Evolutionary conservation across 2,888 invertebrate species (phyloP).

Genomic region (Chalcis sispes): DNA sequence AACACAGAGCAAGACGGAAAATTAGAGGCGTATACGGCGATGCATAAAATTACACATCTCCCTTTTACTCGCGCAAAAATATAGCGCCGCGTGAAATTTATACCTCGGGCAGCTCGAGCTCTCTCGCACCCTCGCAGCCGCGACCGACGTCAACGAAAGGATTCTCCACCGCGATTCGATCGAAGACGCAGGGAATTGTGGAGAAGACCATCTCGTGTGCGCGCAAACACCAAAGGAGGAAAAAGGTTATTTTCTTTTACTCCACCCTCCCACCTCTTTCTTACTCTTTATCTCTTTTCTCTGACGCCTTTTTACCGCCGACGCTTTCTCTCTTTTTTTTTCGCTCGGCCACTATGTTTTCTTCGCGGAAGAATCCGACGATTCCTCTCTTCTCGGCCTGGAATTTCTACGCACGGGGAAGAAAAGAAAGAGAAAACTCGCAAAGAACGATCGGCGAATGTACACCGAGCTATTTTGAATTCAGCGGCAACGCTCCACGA

Average conservation of each 20-base stretch:
- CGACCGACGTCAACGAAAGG: neutral
- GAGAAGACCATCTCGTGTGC: conserved; percentile 19
- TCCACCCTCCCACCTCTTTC: neutral
- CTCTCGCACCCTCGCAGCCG: neutral
- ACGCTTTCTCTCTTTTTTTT: neutral
- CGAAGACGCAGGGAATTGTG: conserved; percentile 38
- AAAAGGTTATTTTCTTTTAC: conserved; percentile 12
- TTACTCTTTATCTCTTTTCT: neutral
- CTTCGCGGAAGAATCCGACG: neutral
- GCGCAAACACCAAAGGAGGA: no score
- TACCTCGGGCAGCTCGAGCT: neutral
- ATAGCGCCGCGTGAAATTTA: conserved; percentile 14
- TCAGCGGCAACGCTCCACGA: conserved; percentile 18
- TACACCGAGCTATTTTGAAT: conserved; percentile 50
- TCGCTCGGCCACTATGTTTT: neutral
- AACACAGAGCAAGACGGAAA: neutral
- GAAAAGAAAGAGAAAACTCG: neutral
- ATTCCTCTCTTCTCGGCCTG: neutral
- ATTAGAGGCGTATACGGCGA: conserved; percentile 12
- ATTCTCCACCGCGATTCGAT: neutral
- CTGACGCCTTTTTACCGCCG: neutral
- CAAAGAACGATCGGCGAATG: conserved; percentile 10
- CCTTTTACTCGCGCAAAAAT: conserved; percentile 14
- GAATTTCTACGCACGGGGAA: conserved; percentile 23
- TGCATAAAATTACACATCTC: neutral